These are phyloP conservation scores for Megastigmus dorsalis DNA, from an alignment of 2,888 invertebrate species.

Conservation along the genomic window DNA sequence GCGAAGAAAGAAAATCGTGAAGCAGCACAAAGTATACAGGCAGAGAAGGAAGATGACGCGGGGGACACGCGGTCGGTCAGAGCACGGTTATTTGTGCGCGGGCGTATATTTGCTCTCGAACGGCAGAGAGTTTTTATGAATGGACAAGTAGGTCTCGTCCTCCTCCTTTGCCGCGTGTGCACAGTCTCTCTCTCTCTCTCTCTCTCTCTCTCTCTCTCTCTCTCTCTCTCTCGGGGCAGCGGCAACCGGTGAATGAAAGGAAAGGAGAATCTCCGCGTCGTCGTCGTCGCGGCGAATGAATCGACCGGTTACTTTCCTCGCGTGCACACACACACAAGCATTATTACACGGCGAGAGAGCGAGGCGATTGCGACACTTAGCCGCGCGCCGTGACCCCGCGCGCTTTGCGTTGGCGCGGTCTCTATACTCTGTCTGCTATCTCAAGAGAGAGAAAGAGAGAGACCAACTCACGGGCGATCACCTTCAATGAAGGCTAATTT, in stretches of 20 bases:
- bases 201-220: too few relatives aligned
- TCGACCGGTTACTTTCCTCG: conserved; percentile 5
- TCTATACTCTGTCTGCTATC: too few relatives aligned
- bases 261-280: conserved; percentile 14
- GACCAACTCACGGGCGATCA: too few relatives aligned
- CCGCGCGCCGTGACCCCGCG: too few relatives aligned
- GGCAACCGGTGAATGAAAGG: conserved; percentile 19
- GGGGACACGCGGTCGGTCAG: not conserved
- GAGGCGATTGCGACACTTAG: not conserved
- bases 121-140: conserved; percentile 28
- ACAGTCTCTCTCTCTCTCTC: too few relatives aligned
- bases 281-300: too few relatives aligned
- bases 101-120: conserved; percentile 28
- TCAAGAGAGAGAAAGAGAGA: too few relatives aligned
- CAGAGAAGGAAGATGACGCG: not conserved
- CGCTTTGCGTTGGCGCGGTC: conserved; percentile 18
- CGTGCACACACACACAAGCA: too few relatives aligned
- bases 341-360: too few relatives aligned
- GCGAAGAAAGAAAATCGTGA: too few relatives aligned
- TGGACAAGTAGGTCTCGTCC: not conserved
- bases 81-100: not conserved
- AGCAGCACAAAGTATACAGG: too few relatives aligned
- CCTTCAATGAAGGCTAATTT: not conserved
- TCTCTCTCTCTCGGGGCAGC: too few relatives aligned
- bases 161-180: not conserved